phyloP scores from a whole-genome alignment of 2,888 invertebrate genomes.

The Stomorhina lunata region DNA sequence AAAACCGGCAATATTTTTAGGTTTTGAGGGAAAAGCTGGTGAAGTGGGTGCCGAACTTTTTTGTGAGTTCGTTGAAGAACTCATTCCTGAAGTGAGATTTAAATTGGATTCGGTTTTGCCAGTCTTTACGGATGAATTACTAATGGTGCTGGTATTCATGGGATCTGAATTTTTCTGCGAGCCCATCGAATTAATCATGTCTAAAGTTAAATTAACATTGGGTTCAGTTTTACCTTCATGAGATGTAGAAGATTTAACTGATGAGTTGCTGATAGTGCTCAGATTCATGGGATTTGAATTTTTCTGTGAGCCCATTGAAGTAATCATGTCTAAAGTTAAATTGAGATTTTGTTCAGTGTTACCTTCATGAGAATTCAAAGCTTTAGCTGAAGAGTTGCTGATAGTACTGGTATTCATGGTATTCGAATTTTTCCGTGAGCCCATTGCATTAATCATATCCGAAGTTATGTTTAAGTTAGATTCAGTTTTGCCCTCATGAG shows the following conservation, averaged over 20 bases:
- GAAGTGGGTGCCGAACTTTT: constrained; percentile 67
- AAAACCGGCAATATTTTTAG: constrained; percentile 67
- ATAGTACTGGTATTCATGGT: too few relatives aligned
- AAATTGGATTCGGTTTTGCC: constrained; percentile 26
- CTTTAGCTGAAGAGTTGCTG: too few relatives aligned
- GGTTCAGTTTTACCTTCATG: too few relatives aligned
- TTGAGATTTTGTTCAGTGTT: constrained; percentile 13
- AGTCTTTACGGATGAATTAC: not conserved
- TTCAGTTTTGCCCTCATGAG: constrained; percentile 17
- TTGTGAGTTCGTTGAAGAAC: constrained; percentile 42
- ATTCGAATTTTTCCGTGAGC: constrained; percentile 56
- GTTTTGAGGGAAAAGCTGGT: constrained; percentile 71
- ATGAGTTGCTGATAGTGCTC: too few relatives aligned
- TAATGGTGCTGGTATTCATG: constrained; percentile 20
- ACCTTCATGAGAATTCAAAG: not conserved
- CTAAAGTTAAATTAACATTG: too few relatives aligned
- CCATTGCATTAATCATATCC: constrained; percentile 41
- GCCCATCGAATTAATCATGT: too few relatives aligned
- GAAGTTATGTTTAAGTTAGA: constrained; percentile 60
- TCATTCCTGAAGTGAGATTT: constrained; percentile 60
- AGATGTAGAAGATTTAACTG: too few relatives aligned
- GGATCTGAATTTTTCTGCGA: too few relatives aligned
- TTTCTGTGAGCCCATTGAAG: too few relatives aligned
- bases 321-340: too few relatives aligned
- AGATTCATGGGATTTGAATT: too few relatives aligned